Percentiles rank a stretch among this genome's conserved stretches.
Evolutionary conservation across 2,113 vertebrate species (phyloP).

Genomic region (Pteruthius melanotis): DNA sequence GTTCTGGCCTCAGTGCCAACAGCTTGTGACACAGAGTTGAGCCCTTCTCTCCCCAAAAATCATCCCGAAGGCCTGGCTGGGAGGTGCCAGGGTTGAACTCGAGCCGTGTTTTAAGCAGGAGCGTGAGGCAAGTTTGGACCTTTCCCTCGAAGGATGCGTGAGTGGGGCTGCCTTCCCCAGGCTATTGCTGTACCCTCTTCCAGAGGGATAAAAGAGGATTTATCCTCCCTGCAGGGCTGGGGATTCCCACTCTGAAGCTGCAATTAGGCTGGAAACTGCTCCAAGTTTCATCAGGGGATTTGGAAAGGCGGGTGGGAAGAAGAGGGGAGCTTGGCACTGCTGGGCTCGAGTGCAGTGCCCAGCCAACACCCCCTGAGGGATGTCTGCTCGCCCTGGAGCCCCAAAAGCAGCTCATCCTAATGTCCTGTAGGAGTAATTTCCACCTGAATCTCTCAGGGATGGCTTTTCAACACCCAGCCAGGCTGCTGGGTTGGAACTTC

Average conservation of each 20-base stretch:
- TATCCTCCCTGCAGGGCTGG: background rate
- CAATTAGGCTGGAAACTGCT: background rate
- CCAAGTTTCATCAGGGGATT: background rate
- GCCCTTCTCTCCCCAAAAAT: background rate
- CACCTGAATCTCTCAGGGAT: background rate
- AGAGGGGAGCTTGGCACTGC: background rate
- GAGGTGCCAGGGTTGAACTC: background rate
- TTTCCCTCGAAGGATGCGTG: rapidly evolving
- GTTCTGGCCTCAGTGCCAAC: background rate
- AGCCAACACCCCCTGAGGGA: rapidly evolving
- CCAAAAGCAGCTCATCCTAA: background rate
- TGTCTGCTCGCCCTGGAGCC: background rate
- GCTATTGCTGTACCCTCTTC: background rate
- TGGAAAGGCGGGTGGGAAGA: background rate
- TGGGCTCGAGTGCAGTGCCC: rapidly evolving
- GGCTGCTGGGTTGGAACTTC: background rate
- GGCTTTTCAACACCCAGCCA: background rate
- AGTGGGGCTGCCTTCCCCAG: background rate
- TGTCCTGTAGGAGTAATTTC: background rate
- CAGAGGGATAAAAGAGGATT: background rate
- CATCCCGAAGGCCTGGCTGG: background rate
- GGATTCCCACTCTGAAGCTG: background rate
- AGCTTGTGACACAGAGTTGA: rapidly evolving
- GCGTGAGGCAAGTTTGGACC: background rate
- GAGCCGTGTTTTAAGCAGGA: background rate